Evolutionary conservation across 2,797 vertebrate genomes (phyloP).

Genomic region (Buceros bicornis): DNA sequence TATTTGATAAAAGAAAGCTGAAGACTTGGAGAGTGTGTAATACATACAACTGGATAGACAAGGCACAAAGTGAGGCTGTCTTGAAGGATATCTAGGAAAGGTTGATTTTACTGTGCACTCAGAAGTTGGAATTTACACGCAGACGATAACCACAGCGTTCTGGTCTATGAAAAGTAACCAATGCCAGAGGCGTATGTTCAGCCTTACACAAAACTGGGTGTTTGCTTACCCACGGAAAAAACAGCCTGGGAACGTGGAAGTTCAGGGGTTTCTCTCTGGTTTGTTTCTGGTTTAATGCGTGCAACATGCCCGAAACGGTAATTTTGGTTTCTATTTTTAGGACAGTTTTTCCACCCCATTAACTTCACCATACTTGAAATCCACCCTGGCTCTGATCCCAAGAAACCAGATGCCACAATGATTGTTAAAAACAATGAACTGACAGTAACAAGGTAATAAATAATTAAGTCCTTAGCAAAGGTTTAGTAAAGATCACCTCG

Average conservation of each 20-base stretch:
- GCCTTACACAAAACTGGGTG: not conserved
- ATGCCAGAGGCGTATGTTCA: not conserved
- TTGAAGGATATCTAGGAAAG: not conserved
- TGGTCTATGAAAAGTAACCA: not conserved
- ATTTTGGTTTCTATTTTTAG: slow-evolving; percentile 67
- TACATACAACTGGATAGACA: not conserved
- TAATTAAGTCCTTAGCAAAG: not conserved
- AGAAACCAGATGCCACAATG: slow-evolving; percentile 87
- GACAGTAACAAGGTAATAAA: slow-evolving; percentile 88
- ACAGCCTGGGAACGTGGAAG: not conserved
- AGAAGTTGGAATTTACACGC: not conserved
- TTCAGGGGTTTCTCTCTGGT: not conserved
- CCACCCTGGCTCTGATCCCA: slow-evolving; percentile 75
- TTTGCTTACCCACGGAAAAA: not conserved
- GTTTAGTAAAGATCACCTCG: not conserved
- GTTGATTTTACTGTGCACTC: not conserved
- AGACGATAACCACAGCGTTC: not conserved
- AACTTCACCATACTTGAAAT: slow-evolving; percentile 84
- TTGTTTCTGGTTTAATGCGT: not conserved
- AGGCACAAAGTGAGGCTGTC: not conserved
- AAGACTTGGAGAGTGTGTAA: not conserved
- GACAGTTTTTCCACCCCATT: slow-evolving; percentile 90
- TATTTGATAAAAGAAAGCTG: not conserved
- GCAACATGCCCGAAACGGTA: not conserved
- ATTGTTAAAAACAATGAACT: slow-evolving; percentile 86